Conservation (phyloP, 2,797 vertebrate genomes). For the Rhinella marina region DNA sequence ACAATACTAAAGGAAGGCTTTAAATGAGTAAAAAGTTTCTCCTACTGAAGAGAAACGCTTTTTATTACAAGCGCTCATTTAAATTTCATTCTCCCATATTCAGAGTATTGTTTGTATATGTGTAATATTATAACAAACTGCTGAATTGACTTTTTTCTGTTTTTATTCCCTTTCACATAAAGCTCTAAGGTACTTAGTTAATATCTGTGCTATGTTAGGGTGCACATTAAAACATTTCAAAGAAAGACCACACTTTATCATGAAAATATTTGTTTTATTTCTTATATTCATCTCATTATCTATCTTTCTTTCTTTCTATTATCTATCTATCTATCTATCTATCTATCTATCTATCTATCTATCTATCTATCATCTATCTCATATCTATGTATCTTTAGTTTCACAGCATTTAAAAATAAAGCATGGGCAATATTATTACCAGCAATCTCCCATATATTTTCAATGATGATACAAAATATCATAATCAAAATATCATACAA, state of each 20-base stretch:
- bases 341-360: too few relatives aligned
- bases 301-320: too few relatives aligned
- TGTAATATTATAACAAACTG: slow-evolving; percentile 45
- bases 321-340: too few relatives aligned
- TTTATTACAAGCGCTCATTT: slow-evolving; percentile 36
- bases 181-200: slow-evolving; percentile 29
- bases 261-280: not conserved
- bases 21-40: not conserved
- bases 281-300: not conserved
- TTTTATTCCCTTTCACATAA: slow-evolving; percentile 12
- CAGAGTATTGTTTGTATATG: slow-evolving; percentile 25
- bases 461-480: too few relatives aligned
- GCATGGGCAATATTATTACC: too few relatives aligned
- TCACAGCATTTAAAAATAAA: too few relatives aligned
- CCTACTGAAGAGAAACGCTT: slow-evolving; percentile 27
- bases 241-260: not conserved
- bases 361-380: too few relatives aligned
- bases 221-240: slow-evolving; percentile 1
- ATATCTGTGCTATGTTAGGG: not conserved
- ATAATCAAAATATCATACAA: too few relatives aligned
- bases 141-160: slow-evolving; percentile 41
- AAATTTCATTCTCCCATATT: slow-evolving; percentile 39
- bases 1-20: slow-evolving; percentile 49
- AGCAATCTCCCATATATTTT: too few relatives aligned
- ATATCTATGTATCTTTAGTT: not conserved